phyloP scores from a whole-genome alignment of 2,113 vertebrate species.

The Zapus hudsonius region DNA sequence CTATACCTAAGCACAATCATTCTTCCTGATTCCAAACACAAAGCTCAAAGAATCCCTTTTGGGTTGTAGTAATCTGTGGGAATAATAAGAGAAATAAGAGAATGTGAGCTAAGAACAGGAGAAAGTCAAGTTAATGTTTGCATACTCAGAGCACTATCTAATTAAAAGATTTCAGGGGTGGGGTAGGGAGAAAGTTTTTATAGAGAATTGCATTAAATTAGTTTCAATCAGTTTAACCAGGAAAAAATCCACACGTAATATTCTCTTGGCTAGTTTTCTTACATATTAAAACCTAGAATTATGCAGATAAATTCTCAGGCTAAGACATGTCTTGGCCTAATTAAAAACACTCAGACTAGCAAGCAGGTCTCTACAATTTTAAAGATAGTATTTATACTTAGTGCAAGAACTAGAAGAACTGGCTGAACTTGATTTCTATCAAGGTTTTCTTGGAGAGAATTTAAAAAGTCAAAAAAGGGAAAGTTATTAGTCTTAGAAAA shows the following conservation, averaged over 20 bases:
- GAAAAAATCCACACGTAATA: constrained; percentile 20
- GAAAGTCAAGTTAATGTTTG: constrained; percentile 8
- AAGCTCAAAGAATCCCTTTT: background rate
- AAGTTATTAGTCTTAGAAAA: constrained; percentile 48
- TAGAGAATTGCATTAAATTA: constrained; percentile 38
- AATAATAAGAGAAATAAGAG: constrained; percentile 25
- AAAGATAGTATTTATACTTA: constrained; percentile 62
- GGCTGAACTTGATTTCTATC: constrained; percentile 70
- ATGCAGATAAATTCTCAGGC: constrained; percentile 62
- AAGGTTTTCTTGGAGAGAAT: constrained; percentile 64
- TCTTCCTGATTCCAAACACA: background rate
- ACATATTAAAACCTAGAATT: constrained; percentile 59
- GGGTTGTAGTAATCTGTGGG: background rate
- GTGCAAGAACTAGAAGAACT: constrained; percentile 63
- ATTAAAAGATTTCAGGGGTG: constrained; percentile 26
- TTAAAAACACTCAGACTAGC: constrained; percentile 55
- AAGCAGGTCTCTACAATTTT: constrained; percentile 40
- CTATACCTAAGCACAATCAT: background rate
- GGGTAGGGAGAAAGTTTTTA: constrained; percentile 34
- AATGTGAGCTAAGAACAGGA: constrained; percentile 29
- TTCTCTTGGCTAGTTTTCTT: constrained; percentile 40
- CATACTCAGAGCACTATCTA: constrained; percentile 11
- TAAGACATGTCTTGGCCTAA: constrained; percentile 74
- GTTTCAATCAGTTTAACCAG: constrained; percentile 55
- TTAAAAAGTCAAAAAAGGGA: constrained; percentile 69